phyloP scores from a whole-genome alignment of 2,888 invertebrate genomes.

The Herminia tarsipennalis region DNA sequence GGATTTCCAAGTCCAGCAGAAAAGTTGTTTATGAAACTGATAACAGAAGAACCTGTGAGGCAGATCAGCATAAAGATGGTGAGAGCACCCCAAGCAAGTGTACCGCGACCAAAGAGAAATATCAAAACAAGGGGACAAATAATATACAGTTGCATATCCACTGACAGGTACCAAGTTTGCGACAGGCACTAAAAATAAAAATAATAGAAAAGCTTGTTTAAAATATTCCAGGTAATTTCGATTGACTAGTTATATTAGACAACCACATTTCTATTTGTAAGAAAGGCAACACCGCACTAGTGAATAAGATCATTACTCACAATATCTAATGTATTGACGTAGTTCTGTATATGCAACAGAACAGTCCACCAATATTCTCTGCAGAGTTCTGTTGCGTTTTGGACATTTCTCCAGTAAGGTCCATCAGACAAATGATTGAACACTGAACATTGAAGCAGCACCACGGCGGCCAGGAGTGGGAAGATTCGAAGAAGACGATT shows the following conservation, averaged over 20 bases:
- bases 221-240: too few relatives aligned
- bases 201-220: too few relatives aligned
- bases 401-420: constrained; percentile 75
- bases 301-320: constrained; percentile 41
- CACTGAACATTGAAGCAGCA: constrained; percentile 57
- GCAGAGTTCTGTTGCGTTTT: constrained; percentile 57
- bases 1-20: constrained; percentile 61
- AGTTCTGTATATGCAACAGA: constrained; percentile 80
- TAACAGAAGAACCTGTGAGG: constrained; percentile 48
- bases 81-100: constrained; percentile 51
- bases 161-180: constrained; percentile 67
- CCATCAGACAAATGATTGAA: constrained; percentile 59
- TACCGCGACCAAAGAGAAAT: constrained; percentile 52
- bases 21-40: constrained; percentile 64
- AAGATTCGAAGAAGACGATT: constrained; percentile 62
- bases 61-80: constrained; percentile 43
- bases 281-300: too few relatives aligned
- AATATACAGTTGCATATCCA: constrained; percentile 65
- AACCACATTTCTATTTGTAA: too few relatives aligned
- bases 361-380: constrained; percentile 78
- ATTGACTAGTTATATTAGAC: too few relatives aligned
- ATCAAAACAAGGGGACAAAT: constrained; percentile 56
- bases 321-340: constrained; percentile 55
- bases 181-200: constrained; percentile 54
- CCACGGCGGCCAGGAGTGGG: constrained; percentile 56